Evolutionary conservation across 1,140 invertebrate species (phyloP).

Genomic region (Nephotettix cincticeps): DNA sequence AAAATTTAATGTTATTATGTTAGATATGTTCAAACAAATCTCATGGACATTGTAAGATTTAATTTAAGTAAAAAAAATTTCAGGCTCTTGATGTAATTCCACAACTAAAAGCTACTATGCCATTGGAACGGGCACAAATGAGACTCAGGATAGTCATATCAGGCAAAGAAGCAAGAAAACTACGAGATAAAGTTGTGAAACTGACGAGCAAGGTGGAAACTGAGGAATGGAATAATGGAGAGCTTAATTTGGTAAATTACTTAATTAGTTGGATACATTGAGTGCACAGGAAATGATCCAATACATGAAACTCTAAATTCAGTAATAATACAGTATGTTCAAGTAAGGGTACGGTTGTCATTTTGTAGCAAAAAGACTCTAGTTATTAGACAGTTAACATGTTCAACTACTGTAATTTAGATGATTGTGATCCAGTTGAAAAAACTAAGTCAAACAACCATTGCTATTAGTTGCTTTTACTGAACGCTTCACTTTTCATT

Average conservation of each 20-base stretch:
- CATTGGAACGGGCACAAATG: constrained; percentile 96
- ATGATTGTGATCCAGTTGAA: too few relatives aligned
- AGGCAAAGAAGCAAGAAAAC: constrained; percentile 75
- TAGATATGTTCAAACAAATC: background rate
- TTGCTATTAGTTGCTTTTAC: too few relatives aligned
- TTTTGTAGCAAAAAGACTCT: too few relatives aligned
- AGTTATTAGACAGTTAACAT: too few relatives aligned
- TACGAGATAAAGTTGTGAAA: constrained; percentile 74
- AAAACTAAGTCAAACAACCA: too few relatives aligned
- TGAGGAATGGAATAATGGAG: constrained; percentile 76
- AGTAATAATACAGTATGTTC: too few relatives aligned
- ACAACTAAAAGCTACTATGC: constrained; percentile 81
- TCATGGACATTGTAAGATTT: background rate
- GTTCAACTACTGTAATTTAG: too few relatives aligned
- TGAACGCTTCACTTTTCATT: too few relatives aligned
- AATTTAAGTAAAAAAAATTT: constrained; percentile 29
- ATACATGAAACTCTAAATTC: too few relatives aligned
- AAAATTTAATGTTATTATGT: background rate
- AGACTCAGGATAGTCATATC: constrained; percentile 73
- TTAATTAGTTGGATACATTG: too few relatives aligned
- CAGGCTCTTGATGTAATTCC: constrained; percentile 92
- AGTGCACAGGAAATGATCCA: too few relatives aligned
- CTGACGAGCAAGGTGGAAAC: constrained; percentile 72
- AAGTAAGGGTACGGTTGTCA: too few relatives aligned
- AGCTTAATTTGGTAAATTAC: constrained; percentile 66